A percentile compares a stretch with the other conserved stretches of the same genome.
Evolutionary conservation across 2,888 invertebrate species (phyloP).

Genomic region (Euproctis similis): DNA sequence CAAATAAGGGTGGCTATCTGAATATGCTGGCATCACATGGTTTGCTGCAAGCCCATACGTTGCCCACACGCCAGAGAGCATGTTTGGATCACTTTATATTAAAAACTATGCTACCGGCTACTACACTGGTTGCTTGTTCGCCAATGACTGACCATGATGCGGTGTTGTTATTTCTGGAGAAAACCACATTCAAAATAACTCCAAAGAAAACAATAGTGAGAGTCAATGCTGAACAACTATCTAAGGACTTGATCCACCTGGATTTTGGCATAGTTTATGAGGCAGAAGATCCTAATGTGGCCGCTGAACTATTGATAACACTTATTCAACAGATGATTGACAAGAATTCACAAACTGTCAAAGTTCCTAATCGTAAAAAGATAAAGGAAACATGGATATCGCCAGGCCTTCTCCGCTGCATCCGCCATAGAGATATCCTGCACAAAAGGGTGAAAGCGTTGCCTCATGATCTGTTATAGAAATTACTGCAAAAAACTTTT

Average conservation of each 20-base stretch:
- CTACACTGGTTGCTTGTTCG: conserved; percentile 1
- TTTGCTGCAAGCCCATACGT: neutral
- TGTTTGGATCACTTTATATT: conserved; percentile 4
- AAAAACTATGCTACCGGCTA: conserved; percentile 2
- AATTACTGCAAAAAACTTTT: neutral
- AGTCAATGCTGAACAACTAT: conserved; percentile 1
- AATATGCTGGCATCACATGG: conserved; percentile 4
- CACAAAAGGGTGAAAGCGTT: neutral
- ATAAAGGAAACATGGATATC: conserved; percentile 2
- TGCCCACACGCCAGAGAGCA: conserved; percentile 1
- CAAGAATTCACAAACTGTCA: neutral
- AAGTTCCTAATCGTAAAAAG: conserved; percentile 1
- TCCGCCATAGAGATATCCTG: neutral
- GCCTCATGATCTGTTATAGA: neutral
- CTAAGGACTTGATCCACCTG: neutral
- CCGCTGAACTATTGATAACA: neutral
- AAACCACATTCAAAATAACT: neutral
- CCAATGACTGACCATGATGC: neutral
- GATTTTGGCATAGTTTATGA: neutral
- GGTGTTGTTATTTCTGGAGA: conserved; percentile 2
- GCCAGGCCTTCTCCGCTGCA: conserved; percentile 1
- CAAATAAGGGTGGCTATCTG: conserved; percentile 1
- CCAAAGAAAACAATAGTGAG: neutral
- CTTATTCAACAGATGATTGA: neutral
- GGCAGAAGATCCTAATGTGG: neutral